These are phyloP conservation scores for Calliphora vomitoria DNA, from an alignment of 2,888 invertebrate species.

Conservation along the genomic window DNA sequence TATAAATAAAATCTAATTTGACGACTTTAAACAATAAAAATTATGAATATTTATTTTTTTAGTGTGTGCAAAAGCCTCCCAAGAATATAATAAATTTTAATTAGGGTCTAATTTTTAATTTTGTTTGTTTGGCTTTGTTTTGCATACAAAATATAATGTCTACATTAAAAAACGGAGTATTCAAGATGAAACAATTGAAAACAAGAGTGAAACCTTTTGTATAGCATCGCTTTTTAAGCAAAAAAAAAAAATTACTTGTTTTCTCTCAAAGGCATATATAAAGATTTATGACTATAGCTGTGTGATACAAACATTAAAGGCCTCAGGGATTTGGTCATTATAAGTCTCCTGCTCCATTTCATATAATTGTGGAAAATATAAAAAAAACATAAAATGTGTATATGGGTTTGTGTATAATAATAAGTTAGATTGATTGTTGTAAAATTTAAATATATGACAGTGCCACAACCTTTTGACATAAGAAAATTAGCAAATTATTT, in stretches of 20 bases:
- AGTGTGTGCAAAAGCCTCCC: not conserved
- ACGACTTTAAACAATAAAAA: not conserved
- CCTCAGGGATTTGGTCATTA: constrained; percentile 31
- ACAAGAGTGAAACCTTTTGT: not conserved
- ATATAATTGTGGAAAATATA: not conserved
- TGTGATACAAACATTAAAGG: constrained; percentile 20
- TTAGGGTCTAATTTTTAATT: constrained; percentile 23
- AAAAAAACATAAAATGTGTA: not conserved
- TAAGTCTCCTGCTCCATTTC: constrained; percentile 1
- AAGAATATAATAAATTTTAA: constrained; percentile 36
- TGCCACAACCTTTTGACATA: constrained; percentile 10
- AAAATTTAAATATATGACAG: constrained; percentile 25
- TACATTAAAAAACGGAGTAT: constrained; percentile 9
- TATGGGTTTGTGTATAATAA: not conserved
- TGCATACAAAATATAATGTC: not conserved
- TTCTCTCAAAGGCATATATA: not conserved
- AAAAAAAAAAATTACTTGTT: not conserved
- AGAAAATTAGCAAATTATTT: constrained; percentile 35
- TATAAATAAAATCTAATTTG: constrained; percentile 2
- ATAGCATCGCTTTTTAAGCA: not conserved
- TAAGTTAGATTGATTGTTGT: constrained; percentile 38
- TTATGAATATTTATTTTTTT: constrained; percentile 34
- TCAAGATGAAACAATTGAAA: constrained; percentile 18
- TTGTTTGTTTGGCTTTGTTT: not conserved
- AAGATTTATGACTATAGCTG: constrained; percentile 24